Conservation (phyloP, 2,113 vertebrate genomes). For the Scartelaos histophorus region DNA sequence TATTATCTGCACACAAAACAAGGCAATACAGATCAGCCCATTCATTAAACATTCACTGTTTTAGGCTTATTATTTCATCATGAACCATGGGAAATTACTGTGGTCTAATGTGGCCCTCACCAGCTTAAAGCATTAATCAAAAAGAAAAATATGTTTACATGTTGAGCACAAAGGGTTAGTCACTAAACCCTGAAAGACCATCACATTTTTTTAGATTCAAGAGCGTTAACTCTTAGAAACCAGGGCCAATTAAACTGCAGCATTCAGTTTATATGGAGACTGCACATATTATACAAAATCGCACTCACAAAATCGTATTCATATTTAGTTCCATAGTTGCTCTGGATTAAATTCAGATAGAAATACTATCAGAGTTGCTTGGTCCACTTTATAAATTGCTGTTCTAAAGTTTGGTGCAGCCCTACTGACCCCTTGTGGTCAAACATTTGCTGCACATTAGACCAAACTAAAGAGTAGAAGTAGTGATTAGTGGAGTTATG, state of each 20-base stretch:
- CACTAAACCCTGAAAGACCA: not conserved
- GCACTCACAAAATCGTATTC: not conserved
- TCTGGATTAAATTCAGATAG: not conserved
- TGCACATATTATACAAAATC: too few relatives aligned
- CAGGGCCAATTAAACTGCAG: not conserved
- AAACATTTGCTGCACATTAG: constrained; percentile 17
- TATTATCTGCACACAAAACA: constrained; percentile 24
- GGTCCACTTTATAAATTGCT: not conserved
- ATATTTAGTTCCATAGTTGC: not conserved
- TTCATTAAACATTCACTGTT: constrained; percentile 5
- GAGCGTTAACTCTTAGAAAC: not conserved
- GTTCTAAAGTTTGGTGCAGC: constrained; percentile 2
- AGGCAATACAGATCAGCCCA: not conserved
- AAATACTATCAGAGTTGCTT: too few relatives aligned
- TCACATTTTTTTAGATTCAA: not conserved
- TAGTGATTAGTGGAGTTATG: not conserved
- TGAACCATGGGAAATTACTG: constrained; percentile 11
- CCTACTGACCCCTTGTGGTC: constrained; percentile 48
- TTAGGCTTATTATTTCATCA: constrained; percentile 10
- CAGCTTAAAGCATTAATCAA: not conserved
- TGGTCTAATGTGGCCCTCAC: not conserved
- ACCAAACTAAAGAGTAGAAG: not conserved
- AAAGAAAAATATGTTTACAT: constrained; percentile 8
- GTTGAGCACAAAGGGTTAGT: not conserved
- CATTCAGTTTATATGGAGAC: not conserved